These are phyloP conservation scores for Urosaurus nigricauda DNA, from an alignment of 2,797 vertebrate species.

Conservation along the genomic window DNA sequence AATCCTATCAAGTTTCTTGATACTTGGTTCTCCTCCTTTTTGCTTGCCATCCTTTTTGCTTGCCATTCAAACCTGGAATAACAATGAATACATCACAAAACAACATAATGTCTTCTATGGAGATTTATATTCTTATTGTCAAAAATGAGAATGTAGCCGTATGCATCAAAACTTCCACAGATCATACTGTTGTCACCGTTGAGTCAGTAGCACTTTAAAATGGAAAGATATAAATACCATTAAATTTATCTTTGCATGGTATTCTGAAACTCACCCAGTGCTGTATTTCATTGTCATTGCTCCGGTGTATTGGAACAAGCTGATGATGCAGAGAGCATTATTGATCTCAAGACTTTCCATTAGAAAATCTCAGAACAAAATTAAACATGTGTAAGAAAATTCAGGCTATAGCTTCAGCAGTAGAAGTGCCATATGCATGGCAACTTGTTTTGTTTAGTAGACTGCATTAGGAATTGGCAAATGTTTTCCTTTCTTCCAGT, in stretches of 20 bases:
- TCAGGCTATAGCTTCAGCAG: neutral
- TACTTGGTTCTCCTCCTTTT: slow-evolving; percentile 15
- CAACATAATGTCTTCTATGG: slow-evolving; percentile 45
- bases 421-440: neutral
- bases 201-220: neutral
- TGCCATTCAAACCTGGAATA: slow-evolving; percentile 57
- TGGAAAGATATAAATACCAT: slow-evolving; percentile 39
- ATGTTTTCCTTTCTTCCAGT: too few species aligned
- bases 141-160: slow-evolving; percentile 54
- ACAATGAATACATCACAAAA: slow-evolving; percentile 58
- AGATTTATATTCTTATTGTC: slow-evolving; percentile 57
- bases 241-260: slow-evolving; percentile 46
- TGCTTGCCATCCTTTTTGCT: slow-evolving; percentile 20
- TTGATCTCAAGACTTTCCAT: neutral
- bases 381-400: neutral
- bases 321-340: neutral
- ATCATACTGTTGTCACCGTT: slow-evolving; percentile 59
- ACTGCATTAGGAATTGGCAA: neutral
- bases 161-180: slow-evolving; percentile 47
- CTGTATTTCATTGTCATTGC: neutral
- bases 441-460: neutral
- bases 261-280: neutral
- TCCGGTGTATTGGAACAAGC: neutral
- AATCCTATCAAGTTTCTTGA: slow-evolving; percentile 39
- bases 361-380: neutral